Percentiles rank a stretch among this genome's conserved stretches.
Evolutionary conservation across 2,113 vertebrate genomes (phyloP).

Genomic region (Numenius arquata): DNA sequence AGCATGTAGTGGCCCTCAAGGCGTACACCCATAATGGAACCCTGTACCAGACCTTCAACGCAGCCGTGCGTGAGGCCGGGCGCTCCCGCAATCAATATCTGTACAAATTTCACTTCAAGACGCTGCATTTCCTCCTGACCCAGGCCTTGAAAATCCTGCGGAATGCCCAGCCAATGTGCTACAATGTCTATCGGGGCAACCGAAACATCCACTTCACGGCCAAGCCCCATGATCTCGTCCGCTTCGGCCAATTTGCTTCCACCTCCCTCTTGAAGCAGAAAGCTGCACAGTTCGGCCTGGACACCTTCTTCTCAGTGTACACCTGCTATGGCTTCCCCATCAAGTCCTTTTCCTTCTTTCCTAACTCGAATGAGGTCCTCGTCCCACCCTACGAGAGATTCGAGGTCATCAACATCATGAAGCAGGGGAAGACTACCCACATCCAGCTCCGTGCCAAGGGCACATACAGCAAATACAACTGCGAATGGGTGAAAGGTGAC

Average conservation of each 20-base stretch:
- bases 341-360: conserved; percentile 51
- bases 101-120: no score
- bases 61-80: no score
- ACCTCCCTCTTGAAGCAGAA: background rate
- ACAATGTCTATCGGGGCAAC: conserved; percentile 44
- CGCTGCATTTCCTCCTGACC: no score
- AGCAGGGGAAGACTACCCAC: rapidly evolving
- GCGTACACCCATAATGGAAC: no score
- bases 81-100: no score
- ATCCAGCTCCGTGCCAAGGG: conserved; percentile 50
- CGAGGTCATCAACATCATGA: background rate
- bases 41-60: no score
- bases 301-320: conserved; percentile 64
- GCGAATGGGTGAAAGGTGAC: conserved; percentile 63
- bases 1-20: conserved; percentile 49
- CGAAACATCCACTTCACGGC: conserved; percentile 7
- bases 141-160: no score
- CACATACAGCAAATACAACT: conserved; percentile 52
- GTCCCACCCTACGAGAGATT: conserved; percentile 66
- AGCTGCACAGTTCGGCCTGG: no score
- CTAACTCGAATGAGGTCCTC: conserved; percentile 64
- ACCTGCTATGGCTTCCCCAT: conserved; percentile 58
- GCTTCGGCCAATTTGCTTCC: conserved; percentile 57
- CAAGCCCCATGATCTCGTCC: background rate
- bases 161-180: conserved; percentile 20